Base-by-base conservation (phyloP, 2,888 invertebrate species). In the Apotomis betuletana region DNA sequence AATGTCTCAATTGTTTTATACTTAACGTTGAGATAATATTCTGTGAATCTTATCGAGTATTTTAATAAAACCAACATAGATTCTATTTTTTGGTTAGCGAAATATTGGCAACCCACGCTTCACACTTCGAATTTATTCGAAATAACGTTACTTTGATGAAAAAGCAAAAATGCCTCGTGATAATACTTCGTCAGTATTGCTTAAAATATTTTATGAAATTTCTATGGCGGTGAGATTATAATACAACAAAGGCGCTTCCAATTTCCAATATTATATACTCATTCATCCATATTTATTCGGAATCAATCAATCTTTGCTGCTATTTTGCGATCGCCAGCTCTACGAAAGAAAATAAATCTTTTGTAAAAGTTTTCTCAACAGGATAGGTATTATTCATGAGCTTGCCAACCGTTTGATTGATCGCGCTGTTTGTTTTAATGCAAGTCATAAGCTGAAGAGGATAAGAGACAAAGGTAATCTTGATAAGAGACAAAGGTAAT, bases 301-400 rank as follows among this genome's bases (percentile, higher is more conserved):
- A 87, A 90, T 89, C 90, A 88, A 92, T 91, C 91, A 91, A 91
- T 92, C 91, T 90, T 89, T 87, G 87, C 86, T 84, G 83, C 83
- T 85, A 87, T 87, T 85, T 85, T 81, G 83, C 83, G 85, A 85
- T 83, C 83, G 84, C 80, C 84, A 80, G 81, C 80, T 81, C 82
- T 83, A 79, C 78, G 82, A 81, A 83, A 85, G 89, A 87, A 89
- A 88, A 91, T 90, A 91, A 91, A 92, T 91, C 89, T 90, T 91
- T 91, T 91, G 89, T 90, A 85, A 86, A 90, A 91, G 84, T 90
- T 90, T 88, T 86, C 88, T 87, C 80, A 85, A 83, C 83, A 83
- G 86, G 85, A 90, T 88, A 87, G 87, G 87, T 89, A 88, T 90
- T 90, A 91, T 91, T 91, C 91, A 92, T 90, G 88, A 90, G 87